Conservation (phyloP, 2,888 invertebrate species). For the Sepiola atlantica region DNA sequence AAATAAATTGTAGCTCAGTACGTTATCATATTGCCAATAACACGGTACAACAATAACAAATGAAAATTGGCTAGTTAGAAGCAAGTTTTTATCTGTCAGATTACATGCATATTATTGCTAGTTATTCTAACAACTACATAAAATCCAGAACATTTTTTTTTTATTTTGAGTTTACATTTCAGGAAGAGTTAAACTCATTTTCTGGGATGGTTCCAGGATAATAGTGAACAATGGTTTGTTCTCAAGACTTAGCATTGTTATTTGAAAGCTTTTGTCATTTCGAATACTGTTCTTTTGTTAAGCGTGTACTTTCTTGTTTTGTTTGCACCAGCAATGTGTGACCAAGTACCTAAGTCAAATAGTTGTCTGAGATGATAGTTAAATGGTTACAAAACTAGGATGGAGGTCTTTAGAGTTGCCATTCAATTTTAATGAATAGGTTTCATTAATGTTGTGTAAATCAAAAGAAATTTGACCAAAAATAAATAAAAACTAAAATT, state of each 20-base stretch:
- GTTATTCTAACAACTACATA: no score
- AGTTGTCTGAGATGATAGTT: neutral
- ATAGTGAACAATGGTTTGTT: neutral
- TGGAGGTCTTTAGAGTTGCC: neutral
- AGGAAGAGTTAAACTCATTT: neutral
- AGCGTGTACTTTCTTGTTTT: neutral
- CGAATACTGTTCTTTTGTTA: neutral
- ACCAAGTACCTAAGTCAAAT: neutral
- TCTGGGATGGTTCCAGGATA: neutral
- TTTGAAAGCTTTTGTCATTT: neutral
- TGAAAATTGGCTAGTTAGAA: no score
- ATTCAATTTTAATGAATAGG: neutral
- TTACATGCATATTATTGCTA: no score
- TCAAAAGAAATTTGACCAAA: no score
- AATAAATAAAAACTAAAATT: no score
- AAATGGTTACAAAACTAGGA: neutral
- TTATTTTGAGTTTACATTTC: neutral
- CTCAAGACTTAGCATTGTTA: neutral
- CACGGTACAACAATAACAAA: no score
- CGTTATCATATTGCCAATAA: no score
- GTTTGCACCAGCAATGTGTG: neutral
- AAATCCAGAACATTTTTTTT: no score
- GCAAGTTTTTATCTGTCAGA: no score
- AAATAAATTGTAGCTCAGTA: no score
- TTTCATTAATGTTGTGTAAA: no score